A percentile compares a stretch with the other conserved stretches of the same genome.
Conservation (phyloP, 2,888 invertebrate species). For the Platycheirus rosarum region DNA sequence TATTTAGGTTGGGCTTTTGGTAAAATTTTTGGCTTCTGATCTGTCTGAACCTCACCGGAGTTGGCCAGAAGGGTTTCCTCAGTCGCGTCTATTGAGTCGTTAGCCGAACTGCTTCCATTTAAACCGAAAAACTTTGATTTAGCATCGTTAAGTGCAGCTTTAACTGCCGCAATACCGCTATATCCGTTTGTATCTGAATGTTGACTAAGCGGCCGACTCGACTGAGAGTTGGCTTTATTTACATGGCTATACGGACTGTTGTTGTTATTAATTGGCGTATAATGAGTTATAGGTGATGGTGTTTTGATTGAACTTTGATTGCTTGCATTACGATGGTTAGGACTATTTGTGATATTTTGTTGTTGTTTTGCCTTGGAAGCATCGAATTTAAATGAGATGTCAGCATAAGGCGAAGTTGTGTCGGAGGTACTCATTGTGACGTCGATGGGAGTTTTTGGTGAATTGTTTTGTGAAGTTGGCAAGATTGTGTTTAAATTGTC, state of each 20-base stretch:
- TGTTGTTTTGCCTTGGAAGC: constrained; percentile 56
- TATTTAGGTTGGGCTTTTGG: constrained; percentile 77
- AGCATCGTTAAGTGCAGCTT: constrained; percentile 82
- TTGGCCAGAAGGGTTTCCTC: constrained; percentile 44
- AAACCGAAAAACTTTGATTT: constrained; percentile 82
- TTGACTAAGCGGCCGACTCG: constrained; percentile 77
- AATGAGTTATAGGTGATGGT: constrained; percentile 59
- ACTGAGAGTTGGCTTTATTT: constrained; percentile 48
- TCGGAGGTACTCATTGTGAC: constrained; percentile 68
- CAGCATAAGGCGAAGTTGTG: constrained; percentile 75
- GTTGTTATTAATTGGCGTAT: constrained; percentile 47
- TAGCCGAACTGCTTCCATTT: constrained; percentile 76
- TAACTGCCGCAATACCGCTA: constrained; percentile 79
- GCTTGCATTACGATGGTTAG: constrained; percentile 49
- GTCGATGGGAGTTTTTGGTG: constrained; percentile 75
- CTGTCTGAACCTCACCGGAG: constrained; percentile 53
- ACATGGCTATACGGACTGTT: constrained; percentile 61
- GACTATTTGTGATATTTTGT: constrained; percentile 52
- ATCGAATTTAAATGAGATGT: constrained; percentile 75
- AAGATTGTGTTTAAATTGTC: constrained; percentile 79
- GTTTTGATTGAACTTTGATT: constrained; percentile 57
- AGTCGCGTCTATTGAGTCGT: constrained; percentile 39
- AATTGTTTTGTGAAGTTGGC: constrained; percentile 65
- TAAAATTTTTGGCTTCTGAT: constrained; percentile 66
- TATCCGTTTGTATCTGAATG: constrained; percentile 77